A percentile compares a stretch with the other conserved stretches of the same genome.
Conservation (phyloP, 2,113 vertebrate species). For the Sylvicapra grimmia region DNA sequence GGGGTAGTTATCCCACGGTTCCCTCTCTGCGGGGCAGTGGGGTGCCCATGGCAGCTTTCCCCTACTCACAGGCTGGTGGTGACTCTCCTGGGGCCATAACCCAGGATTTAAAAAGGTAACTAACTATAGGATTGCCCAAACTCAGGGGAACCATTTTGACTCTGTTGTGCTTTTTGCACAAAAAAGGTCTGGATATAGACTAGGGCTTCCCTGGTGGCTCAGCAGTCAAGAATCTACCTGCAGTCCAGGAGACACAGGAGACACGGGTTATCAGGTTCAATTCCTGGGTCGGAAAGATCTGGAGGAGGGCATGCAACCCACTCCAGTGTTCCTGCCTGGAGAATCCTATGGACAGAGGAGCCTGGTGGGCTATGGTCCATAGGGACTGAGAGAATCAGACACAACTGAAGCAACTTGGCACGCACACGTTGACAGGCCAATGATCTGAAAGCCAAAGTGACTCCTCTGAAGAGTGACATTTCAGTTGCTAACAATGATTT, state of each 20-base stretch:
- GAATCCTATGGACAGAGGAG: not conserved
- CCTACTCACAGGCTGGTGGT: not conserved
- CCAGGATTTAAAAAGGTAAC: not conserved
- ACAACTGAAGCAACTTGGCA: not conserved
- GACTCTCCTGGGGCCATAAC: not conserved
- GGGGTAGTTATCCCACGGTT: not conserved
- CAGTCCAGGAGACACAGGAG: not conserved
- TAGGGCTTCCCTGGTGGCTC: not conserved
- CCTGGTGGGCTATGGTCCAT: not conserved
- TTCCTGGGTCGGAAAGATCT: not conserved
- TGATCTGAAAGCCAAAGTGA: not conserved
- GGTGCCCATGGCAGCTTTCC: not conserved
- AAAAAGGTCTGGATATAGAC: not conserved
- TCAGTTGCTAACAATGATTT: not conserved
- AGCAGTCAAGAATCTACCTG: not conserved
- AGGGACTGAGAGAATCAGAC: not conserved
- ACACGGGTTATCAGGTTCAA: not conserved
- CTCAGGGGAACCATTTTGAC: not conserved
- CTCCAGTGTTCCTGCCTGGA: not conserved
- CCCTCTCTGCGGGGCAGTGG: not conserved
- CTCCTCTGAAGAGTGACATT: not conserved
- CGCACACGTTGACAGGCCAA: not conserved
- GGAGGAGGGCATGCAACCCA: not conserved
- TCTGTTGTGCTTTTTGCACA: not conserved
- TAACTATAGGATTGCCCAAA: not conserved